A percentile compares a stretch with the other conserved stretches of the same genome.
Conservation (phyloP, 2,888 invertebrate species). For the Platycheirus albimanus region DNA sequence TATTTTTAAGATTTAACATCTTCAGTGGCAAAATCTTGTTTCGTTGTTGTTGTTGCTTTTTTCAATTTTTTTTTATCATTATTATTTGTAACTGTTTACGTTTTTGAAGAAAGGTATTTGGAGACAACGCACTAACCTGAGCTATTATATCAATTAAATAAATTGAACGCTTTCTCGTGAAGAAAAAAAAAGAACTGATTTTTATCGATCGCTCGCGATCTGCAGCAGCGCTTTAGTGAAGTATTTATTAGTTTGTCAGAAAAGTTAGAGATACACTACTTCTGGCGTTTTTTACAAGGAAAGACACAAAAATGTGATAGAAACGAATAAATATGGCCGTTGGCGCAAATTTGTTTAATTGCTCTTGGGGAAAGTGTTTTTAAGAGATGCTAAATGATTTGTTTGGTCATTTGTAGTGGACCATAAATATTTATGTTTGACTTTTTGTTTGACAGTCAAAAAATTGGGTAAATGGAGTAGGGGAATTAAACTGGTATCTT, state of each 20-base stretch:
- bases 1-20: conserved; percentile 31
- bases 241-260: conserved; percentile 28
- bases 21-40: conserved; percentile 48
- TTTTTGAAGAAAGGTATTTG: conserved; percentile 48
- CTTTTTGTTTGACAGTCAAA: no score
- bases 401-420: neutral
- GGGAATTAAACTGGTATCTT: no score
- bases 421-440: neutral
- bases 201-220: conserved; percentile 65
- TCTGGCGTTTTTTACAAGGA: neutral
- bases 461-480: no score
- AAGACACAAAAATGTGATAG: neutral
- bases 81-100: conserved; percentile 43
- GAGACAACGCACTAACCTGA: conserved; percentile 50
- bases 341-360: conserved; percentile 68
- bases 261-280: conserved; percentile 5
- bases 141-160: conserved; percentile 78
- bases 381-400: conserved; percentile 50
- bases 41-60: conserved; percentile 19
- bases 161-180: conserved; percentile 81
- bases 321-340: conserved; percentile 7
- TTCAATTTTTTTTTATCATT: neutral
- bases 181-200: conserved; percentile 74
- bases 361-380: conserved; percentile 65
- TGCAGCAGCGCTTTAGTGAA: neutral